Percentiles rank a stretch among this genome's conserved stretches.
These are phyloP conservation scores for Sternotherus odoratus DNA, from an alignment of 2,797 vertebrate genomes.

Conservation along the genomic window DNA sequence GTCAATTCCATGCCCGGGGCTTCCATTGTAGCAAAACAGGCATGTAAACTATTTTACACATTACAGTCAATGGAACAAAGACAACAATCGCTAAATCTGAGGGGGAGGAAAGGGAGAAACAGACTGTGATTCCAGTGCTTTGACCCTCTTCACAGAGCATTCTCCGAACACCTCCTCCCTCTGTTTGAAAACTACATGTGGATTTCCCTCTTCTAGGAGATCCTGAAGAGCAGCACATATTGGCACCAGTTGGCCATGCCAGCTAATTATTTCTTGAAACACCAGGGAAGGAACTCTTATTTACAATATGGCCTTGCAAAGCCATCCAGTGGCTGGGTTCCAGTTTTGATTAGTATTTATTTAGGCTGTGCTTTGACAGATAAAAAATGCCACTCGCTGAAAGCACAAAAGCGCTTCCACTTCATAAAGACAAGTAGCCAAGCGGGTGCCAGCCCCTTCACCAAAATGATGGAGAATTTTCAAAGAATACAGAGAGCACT, in stretches of 20 bases:
- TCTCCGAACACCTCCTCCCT: neutral
- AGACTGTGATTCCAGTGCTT: accelerated
- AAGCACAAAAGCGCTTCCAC: slow-evolving; percentile 6
- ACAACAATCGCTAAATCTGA: slow-evolving; percentile 24
- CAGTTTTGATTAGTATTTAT: neutral
- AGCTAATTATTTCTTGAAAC: slow-evolving; percentile 19
- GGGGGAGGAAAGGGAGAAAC: neutral
- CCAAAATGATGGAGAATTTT: slow-evolving; percentile 51
- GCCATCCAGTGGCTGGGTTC: neutral
- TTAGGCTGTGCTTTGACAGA: slow-evolving; percentile 32
- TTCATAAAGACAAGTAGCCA: neutral
- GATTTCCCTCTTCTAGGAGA: neutral
- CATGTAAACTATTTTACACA: neutral
- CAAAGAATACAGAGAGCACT: neutral
- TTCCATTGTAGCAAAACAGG: neutral
- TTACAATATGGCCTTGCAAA: slow-evolving; percentile 30
- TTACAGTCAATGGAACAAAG: neutral
- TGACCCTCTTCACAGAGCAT: neutral
- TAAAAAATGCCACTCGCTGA: neutral
- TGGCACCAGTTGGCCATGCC: slow-evolving; percentile 21
- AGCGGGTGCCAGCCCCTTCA: neutral
- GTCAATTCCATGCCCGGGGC: accelerated
- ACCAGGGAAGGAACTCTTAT: neutral
- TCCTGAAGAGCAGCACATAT: neutral
- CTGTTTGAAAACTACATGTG: neutral